phyloP scores from a whole-genome alignment of 2,888 invertebrate species.

The Monoplex corrugatus region DNA sequence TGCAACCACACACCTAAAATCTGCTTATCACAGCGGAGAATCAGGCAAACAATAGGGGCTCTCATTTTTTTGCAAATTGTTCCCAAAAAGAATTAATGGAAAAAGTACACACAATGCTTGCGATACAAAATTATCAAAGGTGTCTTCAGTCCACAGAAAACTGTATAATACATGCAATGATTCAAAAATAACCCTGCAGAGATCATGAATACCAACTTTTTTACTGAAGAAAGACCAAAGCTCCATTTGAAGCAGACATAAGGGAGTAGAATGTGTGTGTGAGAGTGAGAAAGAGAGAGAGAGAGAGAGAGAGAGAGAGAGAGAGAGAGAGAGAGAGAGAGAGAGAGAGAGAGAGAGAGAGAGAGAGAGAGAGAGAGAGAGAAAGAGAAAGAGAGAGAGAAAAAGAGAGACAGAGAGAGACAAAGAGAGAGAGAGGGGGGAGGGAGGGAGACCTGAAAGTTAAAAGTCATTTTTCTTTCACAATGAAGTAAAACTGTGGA shows the following conservation, averaged over 20 bases:
- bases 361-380: slow-evolving; percentile 30
- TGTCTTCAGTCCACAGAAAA: too few species aligned
- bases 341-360: slow-evolving; percentile 33
- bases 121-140: too few species aligned
- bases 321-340: slow-evolving; percentile 40
- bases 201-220: too few species aligned
- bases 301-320: slow-evolving; percentile 37
- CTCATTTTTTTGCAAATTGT: too few species aligned
- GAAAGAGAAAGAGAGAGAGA: slow-evolving; percentile 10
- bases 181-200: too few species aligned
- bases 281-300: background rate
- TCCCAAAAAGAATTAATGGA: too few species aligned
- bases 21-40: too few species aligned
- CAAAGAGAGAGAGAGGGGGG: background rate
- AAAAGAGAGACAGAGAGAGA: slow-evolving; percentile 12
- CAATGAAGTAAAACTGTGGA: background rate
- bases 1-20: too few species aligned
- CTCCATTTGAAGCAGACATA: background rate
- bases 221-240: too few species aligned
- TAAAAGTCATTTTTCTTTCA: background rate
- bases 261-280: background rate
- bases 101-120: too few species aligned
- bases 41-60: too few species aligned
- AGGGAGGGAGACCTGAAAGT: background rate
- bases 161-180: too few species aligned